Evolutionary conservation across 2,797 vertebrate genomes (phyloP).

Genomic region (Rhinophrynus dorsalis): DNA sequence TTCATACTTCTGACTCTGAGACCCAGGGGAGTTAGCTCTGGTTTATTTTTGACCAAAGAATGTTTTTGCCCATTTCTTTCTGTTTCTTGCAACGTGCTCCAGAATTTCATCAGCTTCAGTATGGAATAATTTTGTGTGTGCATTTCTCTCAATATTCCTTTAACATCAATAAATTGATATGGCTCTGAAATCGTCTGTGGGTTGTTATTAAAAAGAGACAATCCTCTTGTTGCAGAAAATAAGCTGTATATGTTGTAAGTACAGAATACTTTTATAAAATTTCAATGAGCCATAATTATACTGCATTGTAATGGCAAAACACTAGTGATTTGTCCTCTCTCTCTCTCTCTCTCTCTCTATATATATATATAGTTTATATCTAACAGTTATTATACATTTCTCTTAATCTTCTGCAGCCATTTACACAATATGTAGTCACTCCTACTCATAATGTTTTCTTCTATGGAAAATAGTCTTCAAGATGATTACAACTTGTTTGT

Average conservation of each 20-base stretch:
- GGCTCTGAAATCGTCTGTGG: no score
- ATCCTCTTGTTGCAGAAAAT: not conserved
- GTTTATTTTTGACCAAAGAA: no score
- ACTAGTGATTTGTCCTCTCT: not conserved
- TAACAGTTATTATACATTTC: not conserved
- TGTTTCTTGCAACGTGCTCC: no score
- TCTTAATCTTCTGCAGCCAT: not conserved
- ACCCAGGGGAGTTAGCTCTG: no score
- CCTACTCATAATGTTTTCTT: conserved; percentile 36
- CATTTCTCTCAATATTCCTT: not conserved
- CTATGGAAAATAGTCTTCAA: conserved; percentile 25
- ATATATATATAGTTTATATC: not conserved
- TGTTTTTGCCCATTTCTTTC: no score
- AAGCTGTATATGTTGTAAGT: not conserved
- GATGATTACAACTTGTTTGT: conserved; percentile 29
- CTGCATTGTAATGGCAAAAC: not conserved
- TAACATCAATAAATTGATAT: not conserved
- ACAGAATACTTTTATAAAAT: conserved; percentile 8
- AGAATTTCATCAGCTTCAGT: no score
- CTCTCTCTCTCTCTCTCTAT: no score
- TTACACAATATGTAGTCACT: conserved; percentile 7
- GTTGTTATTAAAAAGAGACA: no score
- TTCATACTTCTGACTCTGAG: no score
- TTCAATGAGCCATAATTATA: conserved; percentile 7
- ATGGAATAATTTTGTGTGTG: no score